phyloP scores from a whole-genome alignment of 2,113 vertebrate genomes.

The Scatophagus argus region DNA sequence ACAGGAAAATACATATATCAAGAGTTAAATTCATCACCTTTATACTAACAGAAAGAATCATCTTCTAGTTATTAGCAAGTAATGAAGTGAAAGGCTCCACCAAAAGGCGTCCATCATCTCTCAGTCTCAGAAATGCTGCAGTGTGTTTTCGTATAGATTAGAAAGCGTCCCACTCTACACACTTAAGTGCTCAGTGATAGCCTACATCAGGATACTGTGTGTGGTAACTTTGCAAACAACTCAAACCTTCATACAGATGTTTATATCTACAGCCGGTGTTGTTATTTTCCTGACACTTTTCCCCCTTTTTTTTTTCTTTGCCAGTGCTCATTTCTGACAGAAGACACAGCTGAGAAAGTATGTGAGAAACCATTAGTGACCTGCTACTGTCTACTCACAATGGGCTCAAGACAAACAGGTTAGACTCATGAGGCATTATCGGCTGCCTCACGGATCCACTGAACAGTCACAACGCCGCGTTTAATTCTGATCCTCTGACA shows the following conservation, averaged over 20 bases:
- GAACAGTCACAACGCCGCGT: too few relatives aligned
- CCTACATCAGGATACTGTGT: background rate
- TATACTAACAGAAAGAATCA: constrained; percentile 13
- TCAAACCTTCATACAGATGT: background rate
- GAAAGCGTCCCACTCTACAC: constrained; percentile 5
- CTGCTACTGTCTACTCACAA: constrained; percentile 25
- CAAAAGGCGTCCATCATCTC: constrained; percentile 30
- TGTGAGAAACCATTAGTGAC: constrained; percentile 37
- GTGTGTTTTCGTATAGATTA: constrained; percentile 42
- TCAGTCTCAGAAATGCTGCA: background rate
- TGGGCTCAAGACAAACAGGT: constrained; percentile 29
- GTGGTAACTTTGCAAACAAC: constrained; percentile 56
- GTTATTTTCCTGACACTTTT: background rate
- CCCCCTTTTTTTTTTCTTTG: too few relatives aligned
- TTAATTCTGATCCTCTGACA: background rate
- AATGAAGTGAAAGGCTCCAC: constrained; percentile 62
- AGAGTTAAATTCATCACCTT: constrained; percentile 23
- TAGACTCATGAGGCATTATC: background rate
- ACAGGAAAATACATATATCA: background rate
- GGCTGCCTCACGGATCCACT: too few relatives aligned
- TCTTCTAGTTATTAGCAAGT: constrained; percentile 48
- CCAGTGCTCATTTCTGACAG: background rate
- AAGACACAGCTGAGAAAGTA: constrained; percentile 37
- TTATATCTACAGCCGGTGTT: constrained; percentile 16
- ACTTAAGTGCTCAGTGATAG: background rate